Conservation (phyloP, 2,888 invertebrate species). For the Corythucha ciliata region DNA sequence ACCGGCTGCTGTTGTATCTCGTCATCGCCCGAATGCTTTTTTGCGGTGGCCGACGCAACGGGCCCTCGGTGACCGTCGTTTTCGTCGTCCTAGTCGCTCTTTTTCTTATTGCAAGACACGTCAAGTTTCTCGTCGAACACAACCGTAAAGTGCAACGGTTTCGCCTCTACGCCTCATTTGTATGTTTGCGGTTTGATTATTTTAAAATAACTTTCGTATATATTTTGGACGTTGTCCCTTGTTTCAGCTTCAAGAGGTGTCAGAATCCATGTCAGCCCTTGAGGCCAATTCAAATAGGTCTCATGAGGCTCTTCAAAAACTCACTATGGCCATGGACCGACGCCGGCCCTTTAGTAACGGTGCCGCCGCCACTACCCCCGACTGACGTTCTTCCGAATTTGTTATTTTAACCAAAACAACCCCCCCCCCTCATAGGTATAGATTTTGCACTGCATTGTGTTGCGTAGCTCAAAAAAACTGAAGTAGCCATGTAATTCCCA, state of each 20-base stretch:
- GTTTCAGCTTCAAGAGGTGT: slow-evolving; percentile 21
- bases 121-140: slow-evolving; percentile 27
- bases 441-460: too few species aligned
- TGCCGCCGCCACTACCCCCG: too few species aligned
- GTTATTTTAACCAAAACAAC: too few species aligned
- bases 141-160: slow-evolving; percentile 29
- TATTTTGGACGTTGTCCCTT: not conserved
- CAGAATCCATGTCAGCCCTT: slow-evolving; percentile 15
- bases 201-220: not conserved
- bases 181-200: slow-evolving; percentile 19
- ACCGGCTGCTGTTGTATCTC: too few species aligned
- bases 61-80: slow-evolving; percentile 27
- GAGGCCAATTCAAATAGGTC: slow-evolving; percentile 21
- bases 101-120: slow-evolving; percentile 25
- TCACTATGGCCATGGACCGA: slow-evolving; percentile 18
- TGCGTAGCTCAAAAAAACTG: too few species aligned
- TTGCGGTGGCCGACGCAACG: slow-evolving; percentile 25
- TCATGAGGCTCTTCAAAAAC: slow-evolving; percentile 14
- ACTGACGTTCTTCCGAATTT: too few species aligned
- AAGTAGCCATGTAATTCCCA: too few species aligned
- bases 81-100: slow-evolving; percentile 23
- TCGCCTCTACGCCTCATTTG: slow-evolving; percentile 25
- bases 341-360: too few species aligned
- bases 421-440: too few species aligned
- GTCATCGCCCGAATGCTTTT: too few species aligned